Conservation (phyloP, 2,113 vertebrate genomes). For the Heterotis niloticus region DNA sequence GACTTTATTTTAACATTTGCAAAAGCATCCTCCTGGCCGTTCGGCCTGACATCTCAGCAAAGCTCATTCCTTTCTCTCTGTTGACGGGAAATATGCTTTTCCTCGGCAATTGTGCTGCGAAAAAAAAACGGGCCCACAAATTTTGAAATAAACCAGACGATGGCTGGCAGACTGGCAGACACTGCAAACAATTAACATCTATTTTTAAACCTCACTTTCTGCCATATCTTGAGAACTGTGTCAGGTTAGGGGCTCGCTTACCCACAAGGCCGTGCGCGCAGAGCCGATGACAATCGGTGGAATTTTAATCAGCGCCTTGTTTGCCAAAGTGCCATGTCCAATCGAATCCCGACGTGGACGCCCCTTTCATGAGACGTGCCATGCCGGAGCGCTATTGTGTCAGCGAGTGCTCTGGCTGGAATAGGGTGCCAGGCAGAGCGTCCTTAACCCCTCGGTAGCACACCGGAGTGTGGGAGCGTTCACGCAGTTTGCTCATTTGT, state of each 20-base stretch:
- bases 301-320: constrained; percentile 39
- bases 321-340: constrained; percentile 40
- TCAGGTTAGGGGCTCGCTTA: constrained; percentile 20
- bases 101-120: not conserved
- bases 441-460: not conserved
- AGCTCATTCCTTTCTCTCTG: not conserved
- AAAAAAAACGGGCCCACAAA: constrained; percentile 2
- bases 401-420: not conserved
- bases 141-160: not conserved
- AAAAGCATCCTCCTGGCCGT: not conserved
- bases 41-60: not conserved
- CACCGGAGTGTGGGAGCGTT: constrained; percentile 18
- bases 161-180: not conserved
- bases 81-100: not conserved
- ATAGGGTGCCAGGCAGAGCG: not conserved
- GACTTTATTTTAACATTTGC: not conserved
- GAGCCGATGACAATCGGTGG: constrained; percentile 25
- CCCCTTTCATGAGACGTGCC: constrained; percentile 9
- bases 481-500: not conserved
- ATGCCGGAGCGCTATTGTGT: not conserved
- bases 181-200: constrained; percentile 1
- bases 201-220: constrained; percentile 15
- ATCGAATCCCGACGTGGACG: constrained; percentile 29
- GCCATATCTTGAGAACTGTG: not conserved
- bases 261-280: not conserved